A percentile compares a stretch with the other conserved stretches of the same genome.
phyloP scores from a whole-genome alignment of 2,797 vertebrate genomes.

The Ceryle rudis region DNA sequence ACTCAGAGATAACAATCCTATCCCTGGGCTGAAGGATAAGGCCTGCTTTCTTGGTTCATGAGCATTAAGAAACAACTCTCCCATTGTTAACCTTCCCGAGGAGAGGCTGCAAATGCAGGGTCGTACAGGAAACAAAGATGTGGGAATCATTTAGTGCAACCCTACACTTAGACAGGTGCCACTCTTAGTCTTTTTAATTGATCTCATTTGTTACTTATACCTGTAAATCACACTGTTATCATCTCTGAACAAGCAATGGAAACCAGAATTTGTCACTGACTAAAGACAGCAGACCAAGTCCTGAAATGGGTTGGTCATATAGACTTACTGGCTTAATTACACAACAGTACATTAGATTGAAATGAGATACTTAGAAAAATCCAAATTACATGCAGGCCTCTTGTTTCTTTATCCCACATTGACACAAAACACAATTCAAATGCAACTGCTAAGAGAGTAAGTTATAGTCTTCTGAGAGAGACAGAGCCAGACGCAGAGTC shows the following conservation, averaged over 20 bases:
- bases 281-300: constrained; percentile 77
- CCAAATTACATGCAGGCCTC: constrained; percentile 93
- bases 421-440: constrained; percentile 87
- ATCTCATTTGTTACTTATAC: constrained; percentile 98
- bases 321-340: constrained; percentile 90
- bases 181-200: constrained; percentile 93
- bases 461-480: constrained; percentile 33
- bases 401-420: constrained; percentile 91
- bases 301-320: constrained; percentile 77
- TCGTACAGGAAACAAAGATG: constrained; percentile 87
- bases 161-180: constrained; percentile 90
- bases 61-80: constrained; percentile 89
- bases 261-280: constrained; percentile 81
- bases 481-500: background rate
- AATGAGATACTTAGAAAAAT: constrained; percentile 90
- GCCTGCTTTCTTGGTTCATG: constrained; percentile 83
- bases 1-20: constrained; percentile 86
- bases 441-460: constrained; percentile 73
- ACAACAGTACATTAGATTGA: constrained; percentile 85
- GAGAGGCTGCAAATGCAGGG: constrained; percentile 86
- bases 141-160: constrained; percentile 92
- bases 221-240: constrained; percentile 90
- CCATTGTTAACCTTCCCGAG: constrained; percentile 86
- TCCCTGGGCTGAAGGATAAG: constrained; percentile 79
- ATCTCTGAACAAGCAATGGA: constrained; percentile 82